Evolutionary conservation across 2,797 vertebrate species (phyloP).

Genomic region (Anabas testudineus): DNA sequence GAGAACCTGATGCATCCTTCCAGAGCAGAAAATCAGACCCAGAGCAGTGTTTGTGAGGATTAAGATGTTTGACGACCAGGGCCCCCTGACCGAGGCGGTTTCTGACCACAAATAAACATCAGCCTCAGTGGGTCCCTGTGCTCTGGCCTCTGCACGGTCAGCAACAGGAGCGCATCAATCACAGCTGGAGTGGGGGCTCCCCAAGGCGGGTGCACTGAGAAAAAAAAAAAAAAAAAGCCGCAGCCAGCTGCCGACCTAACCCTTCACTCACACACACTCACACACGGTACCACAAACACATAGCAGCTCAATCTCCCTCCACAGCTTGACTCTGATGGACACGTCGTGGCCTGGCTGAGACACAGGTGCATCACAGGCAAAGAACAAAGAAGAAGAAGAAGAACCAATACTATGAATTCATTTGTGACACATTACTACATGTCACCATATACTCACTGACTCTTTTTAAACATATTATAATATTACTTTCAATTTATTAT

Average conservation of each 20-base stretch:
- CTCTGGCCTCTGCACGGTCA: slow-evolving; percentile 73
- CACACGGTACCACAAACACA: slow-evolving; percentile 5
- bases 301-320: slow-evolving; percentile 49
- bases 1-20: slow-evolving; percentile 48
- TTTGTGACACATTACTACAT: too few species aligned
- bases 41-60: slow-evolving; percentile 75
- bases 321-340: slow-evolving; percentile 59
- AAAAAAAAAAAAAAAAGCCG: slow-evolving; percentile 64
- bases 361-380: slow-evolving; percentile 23
- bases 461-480: too few species aligned
- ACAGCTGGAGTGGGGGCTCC: slow-evolving; percentile 75
- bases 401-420: slow-evolving; percentile 3
- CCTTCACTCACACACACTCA: slow-evolving; percentile 50
- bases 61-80: slow-evolving; percentile 80
- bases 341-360: slow-evolving; percentile 22
- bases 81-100: slow-evolving; percentile 72
- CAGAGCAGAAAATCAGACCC: slow-evolving; percentile 50
- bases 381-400: slow-evolving; percentile 41
- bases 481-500: neutral
- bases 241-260: slow-evolving; percentile 68
- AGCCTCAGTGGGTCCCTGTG: slow-evolving; percentile 70
- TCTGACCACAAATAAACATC: slow-evolving; percentile 84
- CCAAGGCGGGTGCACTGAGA: slow-evolving; percentile 59
- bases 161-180: slow-evolving; percentile 83
- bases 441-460: too few species aligned